These are phyloP conservation scores for Rhysida immarginata DNA, from an alignment of 1,140 invertebrate species.

Conservation along the genomic window DNA sequence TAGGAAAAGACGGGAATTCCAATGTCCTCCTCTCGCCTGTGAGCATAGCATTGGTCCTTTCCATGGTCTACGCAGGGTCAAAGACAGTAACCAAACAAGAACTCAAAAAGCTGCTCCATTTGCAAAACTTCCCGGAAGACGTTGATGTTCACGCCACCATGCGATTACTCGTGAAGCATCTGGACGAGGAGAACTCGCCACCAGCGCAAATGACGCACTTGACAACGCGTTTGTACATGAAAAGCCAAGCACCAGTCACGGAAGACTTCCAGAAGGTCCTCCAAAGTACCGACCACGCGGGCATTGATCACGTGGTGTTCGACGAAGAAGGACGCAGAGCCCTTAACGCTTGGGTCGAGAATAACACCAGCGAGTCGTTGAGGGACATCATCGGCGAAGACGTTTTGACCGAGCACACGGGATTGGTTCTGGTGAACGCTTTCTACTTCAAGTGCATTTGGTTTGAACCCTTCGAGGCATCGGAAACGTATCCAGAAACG, in stretches of 20 bases:
- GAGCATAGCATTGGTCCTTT: constrained; percentile 45
- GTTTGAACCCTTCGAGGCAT: constrained; percentile 46
- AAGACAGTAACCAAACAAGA: constrained; percentile 38
- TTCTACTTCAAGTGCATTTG: constrained; percentile 66
- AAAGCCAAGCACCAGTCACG: constrained; percentile 35
- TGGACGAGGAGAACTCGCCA: constrained; percentile 16
- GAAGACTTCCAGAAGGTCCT: constrained; percentile 45
- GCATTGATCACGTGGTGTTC: constrained; percentile 57
- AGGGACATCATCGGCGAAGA: constrained; percentile 33
- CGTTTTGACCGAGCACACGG: constrained; percentile 18
- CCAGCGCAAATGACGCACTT: constrained; percentile 37
- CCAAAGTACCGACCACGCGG: constrained; percentile 43
- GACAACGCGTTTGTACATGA: constrained; percentile 46
- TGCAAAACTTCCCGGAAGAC: constrained; percentile 31
- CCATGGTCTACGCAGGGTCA: constrained; percentile 46
- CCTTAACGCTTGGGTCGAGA: constrained; percentile 56
- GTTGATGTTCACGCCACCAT: constrained; percentile 2
- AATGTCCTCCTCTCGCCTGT: constrained; percentile 51
- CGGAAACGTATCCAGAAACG: constrained; percentile 33
- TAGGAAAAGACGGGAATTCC: no score
- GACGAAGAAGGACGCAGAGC: constrained; percentile 30
- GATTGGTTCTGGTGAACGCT: constrained; percentile 52
- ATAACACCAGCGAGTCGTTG: constrained; percentile 52
- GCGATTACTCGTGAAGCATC: constrained; percentile 5
- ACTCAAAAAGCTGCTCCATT: constrained; percentile 38